Base-by-base conservation (phyloP, 2,113 vertebrate genomes). In the Caranx melampygus region DNA sequence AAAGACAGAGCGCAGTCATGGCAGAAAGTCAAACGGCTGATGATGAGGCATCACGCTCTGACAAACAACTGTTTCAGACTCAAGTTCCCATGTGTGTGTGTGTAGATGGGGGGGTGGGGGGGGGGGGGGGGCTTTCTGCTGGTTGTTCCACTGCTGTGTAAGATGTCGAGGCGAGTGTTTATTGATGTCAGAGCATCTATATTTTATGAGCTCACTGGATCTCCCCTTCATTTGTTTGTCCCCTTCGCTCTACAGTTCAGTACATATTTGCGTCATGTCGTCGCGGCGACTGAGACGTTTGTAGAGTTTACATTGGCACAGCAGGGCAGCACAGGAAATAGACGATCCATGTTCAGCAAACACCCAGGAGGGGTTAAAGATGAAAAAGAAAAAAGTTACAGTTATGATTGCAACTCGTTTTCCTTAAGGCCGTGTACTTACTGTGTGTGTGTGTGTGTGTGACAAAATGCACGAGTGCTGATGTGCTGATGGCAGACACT, bases 131-230 rank as follows among this genome's bases (percentile, higher is more conserved):
- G 68, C 16, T 73, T 75, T 68, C 16, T 47, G 47, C 54, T 31
- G 33, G 65, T 13, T 34, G 52, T 58, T 31, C 37, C 42, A 33
- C 18, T n/a, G 51, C 40, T 49, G 18, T 55, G 21, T 35, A 14
- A 57, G 31, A 72, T 72, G 45, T 67, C 20, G 9, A 26, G 35
- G 3, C 66, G 6, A 0, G 1, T 78, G 18, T 75, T 70, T 33
- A 33, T 78, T 33, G 52, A 14, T 47, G 63, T 72, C 58, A 55
- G 61, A 61, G 52, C 33, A 69, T 86, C 51, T 66, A 76, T 72
- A 54, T 49, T 47, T 35, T 58, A 67, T 63, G 35, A 54, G 60
- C 47, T 58, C 37, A 14, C 42, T 65, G 42, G 47, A 57, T 76
- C 58, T 74, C 61, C 51, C 26, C 62, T 20, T 54, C 33, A 18